Base-by-base conservation (phyloP, 1,140 invertebrate species). In the Lanistes nyassanus region DNA sequence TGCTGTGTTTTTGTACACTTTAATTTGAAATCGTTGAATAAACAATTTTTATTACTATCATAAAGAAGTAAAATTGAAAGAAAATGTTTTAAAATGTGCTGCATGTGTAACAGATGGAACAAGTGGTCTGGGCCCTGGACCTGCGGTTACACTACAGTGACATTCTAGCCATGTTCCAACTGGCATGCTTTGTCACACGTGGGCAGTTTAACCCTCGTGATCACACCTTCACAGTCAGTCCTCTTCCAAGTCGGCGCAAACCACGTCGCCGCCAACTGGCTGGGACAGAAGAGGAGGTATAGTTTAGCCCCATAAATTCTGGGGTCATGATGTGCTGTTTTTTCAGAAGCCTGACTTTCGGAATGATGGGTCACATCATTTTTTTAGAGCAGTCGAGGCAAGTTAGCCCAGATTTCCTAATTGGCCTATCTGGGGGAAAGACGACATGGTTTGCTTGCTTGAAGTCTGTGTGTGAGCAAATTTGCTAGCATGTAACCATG, bases 111-210 rank as follows among this genome's bases (percentile, higher is more conserved):
- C 76, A 89, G 88, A 80, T 86, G 76, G 79, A 85, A n/a, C 89
- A 90, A 75, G 76, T 80, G 68, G 70, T 89, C 37, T 90, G 89
- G 89, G 86, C 86, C 21, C 76, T 87, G 29, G 88, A 89, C 76
- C 79, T 90, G 58, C 83, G 84, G 74, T 77, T 90, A 37, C 79
- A 83, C 47, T 89, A 89, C 78, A 86, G 83, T 68, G 87, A 89
- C 75, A 84, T 77, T 58, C 67, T 85, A 34, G 82, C 88, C 60
- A 86, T 90, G 85, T 84, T 82, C 78, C 80, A 83, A 68, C 75
- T 90, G 58, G 84, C 87, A 75, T 65, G 77, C n/a, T 90, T 87
- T 81, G 82, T 88, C 55, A 89, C 86, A 69, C 82, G 85, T 70
- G 87, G 87, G 29, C 72, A 42, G 7, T 81, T 90, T 53, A 81